Evolutionary conservation across 2,113 vertebrate genomes (phyloP).

Genomic region (Xenus cinereus): DNA sequence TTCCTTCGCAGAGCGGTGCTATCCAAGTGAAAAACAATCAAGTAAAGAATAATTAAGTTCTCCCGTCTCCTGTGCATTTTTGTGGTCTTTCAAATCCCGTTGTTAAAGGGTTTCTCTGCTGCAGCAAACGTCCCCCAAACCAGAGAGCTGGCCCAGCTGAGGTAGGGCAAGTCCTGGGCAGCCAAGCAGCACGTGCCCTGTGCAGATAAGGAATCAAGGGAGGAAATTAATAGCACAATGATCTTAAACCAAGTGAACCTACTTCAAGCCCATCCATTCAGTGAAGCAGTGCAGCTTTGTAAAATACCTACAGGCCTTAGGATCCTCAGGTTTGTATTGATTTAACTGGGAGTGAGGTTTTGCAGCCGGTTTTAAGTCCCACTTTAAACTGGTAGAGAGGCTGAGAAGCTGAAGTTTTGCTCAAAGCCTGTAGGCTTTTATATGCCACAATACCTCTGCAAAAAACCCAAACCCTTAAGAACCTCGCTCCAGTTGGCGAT

Average conservation of each 20-base stretch:
- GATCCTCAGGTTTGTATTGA: background rate
- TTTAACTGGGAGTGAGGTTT: background rate
- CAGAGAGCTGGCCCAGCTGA: background rate
- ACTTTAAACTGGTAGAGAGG: background rate
- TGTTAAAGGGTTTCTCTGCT: background rate
- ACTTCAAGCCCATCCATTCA: background rate
- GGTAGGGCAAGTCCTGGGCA: background rate
- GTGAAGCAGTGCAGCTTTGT: background rate
- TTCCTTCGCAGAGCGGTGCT: background rate
- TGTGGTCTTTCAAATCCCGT: background rate
- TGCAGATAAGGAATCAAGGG: background rate
- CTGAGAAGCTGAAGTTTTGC: background rate
- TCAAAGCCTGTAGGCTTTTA: background rate
- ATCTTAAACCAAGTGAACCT: background rate
- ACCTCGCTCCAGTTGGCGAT: rapidly evolving
- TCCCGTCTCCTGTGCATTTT: background rate
- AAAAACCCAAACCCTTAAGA: background rate
- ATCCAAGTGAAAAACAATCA: background rate
- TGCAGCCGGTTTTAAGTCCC: too few species aligned
- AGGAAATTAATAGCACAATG: background rate
- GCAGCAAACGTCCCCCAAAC: background rate
- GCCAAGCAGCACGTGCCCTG: background rate
- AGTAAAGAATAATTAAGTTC: background rate
- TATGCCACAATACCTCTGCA: rapidly evolving
- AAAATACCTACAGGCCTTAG: rapidly evolving